Base-by-base conservation (phyloP, 1,140 invertebrate species). In the Megalopta genalis region DNA sequence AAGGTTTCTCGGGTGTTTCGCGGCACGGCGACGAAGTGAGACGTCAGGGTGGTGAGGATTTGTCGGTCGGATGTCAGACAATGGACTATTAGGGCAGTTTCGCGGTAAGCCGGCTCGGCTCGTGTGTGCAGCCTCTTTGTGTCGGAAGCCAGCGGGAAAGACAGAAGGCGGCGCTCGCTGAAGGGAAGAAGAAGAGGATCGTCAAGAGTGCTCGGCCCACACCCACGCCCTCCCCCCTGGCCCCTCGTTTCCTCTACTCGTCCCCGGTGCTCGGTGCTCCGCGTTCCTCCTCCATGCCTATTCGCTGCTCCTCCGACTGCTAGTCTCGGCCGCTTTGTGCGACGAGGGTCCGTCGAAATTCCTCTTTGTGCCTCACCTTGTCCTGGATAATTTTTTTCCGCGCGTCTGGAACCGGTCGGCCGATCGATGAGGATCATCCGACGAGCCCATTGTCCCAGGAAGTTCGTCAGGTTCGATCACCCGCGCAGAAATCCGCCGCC, bases 11-110 rank as follows among this genome's bases (percentile, higher is more conserved):
- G 10, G 42, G 42, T 14, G 42, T 46, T 46, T 46, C 42, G 12
- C 42, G 42, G 12, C 42, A 1, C 10, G 42, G 42, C 42, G 10
- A n/a, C 21, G 54, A 32, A n/a, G 21, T 57, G 59, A 64, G 42
- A 32, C 42, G 32, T 46, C 64, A 5, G 59, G 23, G 63, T 25
- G 14, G 49, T 49, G 63, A 73, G 66, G 67, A 81, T 86, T 86
- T 83, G 81, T 78, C 81, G 74, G 66, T 81, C 68, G 71, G 75
- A 86, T 76, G 85, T 82, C 79, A 79, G 82, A 87, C 86, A 87
- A 87, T 87, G 72, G 86, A 87, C 82, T 87, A 87, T 87, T 87
- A 87, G 86, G 82, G 79, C 76, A 80, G 86, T 87, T 84, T 82
- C 46, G 59, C 32, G 79, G 63, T 84, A 86, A 87, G 81, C 81